phyloP scores from a whole-genome alignment of 35 echinoderm and acorn worm species.

The Apostichopus parvimensis region DNA sequence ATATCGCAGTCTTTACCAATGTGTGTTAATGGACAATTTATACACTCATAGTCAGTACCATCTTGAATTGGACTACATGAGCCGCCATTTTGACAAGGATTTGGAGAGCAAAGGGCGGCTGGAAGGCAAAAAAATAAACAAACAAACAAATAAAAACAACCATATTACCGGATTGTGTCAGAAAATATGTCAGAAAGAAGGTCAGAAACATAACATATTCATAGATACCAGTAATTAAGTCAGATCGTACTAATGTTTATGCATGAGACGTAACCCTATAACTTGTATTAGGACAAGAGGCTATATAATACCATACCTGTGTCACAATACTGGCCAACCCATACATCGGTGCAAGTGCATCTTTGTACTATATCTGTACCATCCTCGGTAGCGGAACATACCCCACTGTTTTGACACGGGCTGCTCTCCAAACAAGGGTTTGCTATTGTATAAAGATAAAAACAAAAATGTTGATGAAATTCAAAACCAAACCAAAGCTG shows the following conservation, averaged over 20 bases:
- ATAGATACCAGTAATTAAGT: too few species aligned
- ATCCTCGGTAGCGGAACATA: background rate
- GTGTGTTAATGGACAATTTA: background rate
- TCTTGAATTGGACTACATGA: background rate
- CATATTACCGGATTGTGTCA: too few species aligned
- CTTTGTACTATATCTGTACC: too few species aligned
- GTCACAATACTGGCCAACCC: background rate
- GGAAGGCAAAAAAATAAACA: background rate
- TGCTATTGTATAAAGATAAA: background rate
- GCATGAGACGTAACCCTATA: too few species aligned
- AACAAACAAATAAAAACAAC: too few species aligned
- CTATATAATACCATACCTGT: background rate
- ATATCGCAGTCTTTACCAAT: slow-evolving; percentile 19
- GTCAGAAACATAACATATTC: too few species aligned
- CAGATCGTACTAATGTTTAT: too few species aligned
- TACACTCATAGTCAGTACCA: background rate
- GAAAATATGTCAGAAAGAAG: too few species aligned
- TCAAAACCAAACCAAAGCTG: background rate
- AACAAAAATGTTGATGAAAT: background rate
- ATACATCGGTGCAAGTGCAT: background rate
- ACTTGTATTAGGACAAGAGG: too few species aligned
- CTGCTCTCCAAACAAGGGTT: background rate
- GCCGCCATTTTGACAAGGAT: slow-evolving; percentile 19
- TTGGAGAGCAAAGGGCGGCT: background rate
- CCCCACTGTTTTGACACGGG: slow-evolving; percentile 22